A percentile compares a stretch with the other conserved stretches of the same genome.
Conservation (phyloP, 2,113 vertebrate genomes). For the Podarcis muralis region DNA sequence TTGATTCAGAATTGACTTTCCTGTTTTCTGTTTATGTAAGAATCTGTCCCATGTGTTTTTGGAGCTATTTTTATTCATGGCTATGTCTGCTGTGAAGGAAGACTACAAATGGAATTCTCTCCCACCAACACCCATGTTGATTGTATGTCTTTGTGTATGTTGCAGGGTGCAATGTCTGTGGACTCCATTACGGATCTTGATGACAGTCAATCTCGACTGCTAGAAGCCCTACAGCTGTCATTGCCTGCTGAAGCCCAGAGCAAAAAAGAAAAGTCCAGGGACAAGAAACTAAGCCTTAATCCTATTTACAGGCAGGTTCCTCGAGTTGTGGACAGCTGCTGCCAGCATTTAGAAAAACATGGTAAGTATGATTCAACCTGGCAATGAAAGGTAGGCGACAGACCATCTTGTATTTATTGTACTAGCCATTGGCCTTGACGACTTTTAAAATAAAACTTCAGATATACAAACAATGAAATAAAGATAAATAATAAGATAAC, state of each 20-base stretch:
- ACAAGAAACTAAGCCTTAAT: conserved; percentile 96
- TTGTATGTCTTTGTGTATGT: conserved; percentile 41
- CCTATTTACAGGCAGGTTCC: conserved; percentile 97
- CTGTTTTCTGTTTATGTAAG: neutral
- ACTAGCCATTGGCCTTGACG: neutral
- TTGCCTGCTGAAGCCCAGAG: conserved; percentile 87
- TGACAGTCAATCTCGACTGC: conserved; percentile 91
- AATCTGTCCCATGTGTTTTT: neutral
- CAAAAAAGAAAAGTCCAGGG: conserved; percentile 90
- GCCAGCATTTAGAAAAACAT: conserved; percentile 94
- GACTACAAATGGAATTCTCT: neutral
- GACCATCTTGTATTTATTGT: neutral
- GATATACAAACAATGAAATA: too few relatives aligned
- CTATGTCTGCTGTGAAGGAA: neutral
- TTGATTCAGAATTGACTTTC: neutral
- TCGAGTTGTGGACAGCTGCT: conserved; percentile 93
- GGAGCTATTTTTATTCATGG: neutral
- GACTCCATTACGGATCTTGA: conserved; percentile 98
- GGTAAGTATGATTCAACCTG: conserved; percentile 78
- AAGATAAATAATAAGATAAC: too few relatives aligned
- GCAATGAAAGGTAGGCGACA: neutral
- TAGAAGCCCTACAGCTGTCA: conserved; percentile 97
- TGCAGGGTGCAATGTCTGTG: conserved; percentile 96
- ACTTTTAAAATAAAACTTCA: neutral
- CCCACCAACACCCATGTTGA: neutral